A percentile compares a stretch with the other conserved stretches of the same genome.
Evolutionary conservation across 2,797 vertebrate species (phyloP).

Genomic region (Sylvilagus floridanus): DNA sequence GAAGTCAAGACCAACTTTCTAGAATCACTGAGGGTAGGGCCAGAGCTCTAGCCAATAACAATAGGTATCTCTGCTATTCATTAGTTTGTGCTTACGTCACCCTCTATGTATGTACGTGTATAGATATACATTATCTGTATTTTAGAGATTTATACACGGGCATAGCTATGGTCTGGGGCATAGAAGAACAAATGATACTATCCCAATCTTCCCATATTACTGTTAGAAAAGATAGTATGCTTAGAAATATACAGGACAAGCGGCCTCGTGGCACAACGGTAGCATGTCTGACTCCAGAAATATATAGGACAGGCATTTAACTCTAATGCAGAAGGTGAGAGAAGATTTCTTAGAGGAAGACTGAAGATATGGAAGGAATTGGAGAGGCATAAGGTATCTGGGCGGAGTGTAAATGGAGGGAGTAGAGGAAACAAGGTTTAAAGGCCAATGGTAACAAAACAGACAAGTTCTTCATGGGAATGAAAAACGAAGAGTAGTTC

Average conservation of each 20-base stretch:
- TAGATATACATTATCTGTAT: not conserved
- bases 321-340: not conserved
- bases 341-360: not conserved
- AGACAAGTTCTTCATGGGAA: not conserved
- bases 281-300: not conserved
- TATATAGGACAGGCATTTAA: not conserved
- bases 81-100: not conserved
- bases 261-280: too few relatives aligned
- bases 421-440: not conserved
- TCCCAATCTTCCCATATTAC: not conserved
- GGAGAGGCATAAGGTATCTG: not conserved
- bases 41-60: not conserved
- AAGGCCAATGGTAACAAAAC: not conserved
- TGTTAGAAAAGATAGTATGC: not conserved
- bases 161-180: not conserved
- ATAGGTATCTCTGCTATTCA: too few relatives aligned
- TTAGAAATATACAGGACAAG: not conserved
- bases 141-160: not conserved
- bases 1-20: not conserved
- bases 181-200: not conserved
- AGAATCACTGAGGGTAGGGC: not conserved
- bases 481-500: not conserved
- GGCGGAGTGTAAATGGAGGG: too few relatives aligned
- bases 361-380: not conserved
- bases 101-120: not conserved